A percentile compares a stretch with the other conserved stretches of the same genome.
phyloP scores from a whole-genome alignment of 2,888 invertebrate species.

The Sinodicranocentrus sp. region DNA sequence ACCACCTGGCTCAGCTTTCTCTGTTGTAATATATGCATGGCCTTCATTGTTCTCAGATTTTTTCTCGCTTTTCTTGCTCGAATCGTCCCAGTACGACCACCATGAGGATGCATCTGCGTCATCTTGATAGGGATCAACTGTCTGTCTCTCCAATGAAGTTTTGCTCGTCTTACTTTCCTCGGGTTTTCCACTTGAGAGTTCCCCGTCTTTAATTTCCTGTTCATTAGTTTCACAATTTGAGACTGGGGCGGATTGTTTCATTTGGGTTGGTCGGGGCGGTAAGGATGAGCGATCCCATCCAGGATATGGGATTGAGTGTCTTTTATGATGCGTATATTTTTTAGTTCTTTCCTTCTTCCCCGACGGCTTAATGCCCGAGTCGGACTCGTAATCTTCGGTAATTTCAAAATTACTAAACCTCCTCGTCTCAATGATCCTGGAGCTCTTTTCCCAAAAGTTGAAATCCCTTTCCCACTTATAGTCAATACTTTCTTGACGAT shows the following conservation, averaged over 20 bases:
- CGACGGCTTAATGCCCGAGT: slow-evolving; percentile 68
- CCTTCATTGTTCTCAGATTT: slow-evolving; percentile 49
- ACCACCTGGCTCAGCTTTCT: slow-evolving; percentile 54
- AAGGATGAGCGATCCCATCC: slow-evolving; percentile 41
- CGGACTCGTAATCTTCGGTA: slow-evolving; percentile 73
- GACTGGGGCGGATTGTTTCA: slow-evolving; percentile 26
- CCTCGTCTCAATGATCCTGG: slow-evolving; percentile 65
- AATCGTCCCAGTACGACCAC: slow-evolving; percentile 70
- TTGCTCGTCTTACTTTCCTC: slow-evolving; percentile 26
- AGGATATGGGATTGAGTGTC: slow-evolving; percentile 67
- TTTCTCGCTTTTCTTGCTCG: slow-evolving; percentile 38
- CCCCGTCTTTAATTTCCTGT: slow-evolving; percentile 50
- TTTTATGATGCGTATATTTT: slow-evolving; percentile 63
- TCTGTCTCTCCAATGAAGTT: slow-evolving; percentile 39
- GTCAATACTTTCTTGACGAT: slow-evolving; percentile 64
- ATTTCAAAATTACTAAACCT: slow-evolving; percentile 73
- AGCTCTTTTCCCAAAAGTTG: slow-evolving; percentile 74
- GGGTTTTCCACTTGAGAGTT: neutral
- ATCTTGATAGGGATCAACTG: slow-evolving; percentile 47
- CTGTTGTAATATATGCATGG: neutral
- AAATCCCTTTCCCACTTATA: slow-evolving; percentile 71
- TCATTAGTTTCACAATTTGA: slow-evolving; percentile 21
- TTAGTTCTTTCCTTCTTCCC: slow-evolving; percentile 58
- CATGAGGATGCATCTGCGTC: slow-evolving; percentile 57
- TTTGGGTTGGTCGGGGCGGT: slow-evolving; percentile 31